Base-by-base conservation (phyloP, 2,113 vertebrate genomes). In the Ochotona curzoniae region DNA sequence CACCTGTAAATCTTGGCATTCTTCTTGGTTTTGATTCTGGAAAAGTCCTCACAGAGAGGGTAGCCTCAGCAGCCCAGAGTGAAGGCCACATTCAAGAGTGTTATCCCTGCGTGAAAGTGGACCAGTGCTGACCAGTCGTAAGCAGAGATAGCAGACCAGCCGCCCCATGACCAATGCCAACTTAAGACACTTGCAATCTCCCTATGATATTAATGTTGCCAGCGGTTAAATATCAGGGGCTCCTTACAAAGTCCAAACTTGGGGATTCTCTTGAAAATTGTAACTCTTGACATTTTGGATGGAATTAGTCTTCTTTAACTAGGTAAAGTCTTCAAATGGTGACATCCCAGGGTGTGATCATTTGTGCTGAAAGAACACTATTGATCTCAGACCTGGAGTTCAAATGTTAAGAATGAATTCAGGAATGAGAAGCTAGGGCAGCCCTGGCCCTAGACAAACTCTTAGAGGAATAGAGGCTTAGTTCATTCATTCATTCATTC, bases 221-320 rank as follows among this genome's bases (percentile, higher is more conserved):
- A 87, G 4, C 32, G 35, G 74, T 80, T 91, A 84, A 69, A 32
- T 88, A 74, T 67, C 49, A 74, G n/a, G 82, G 90, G 18, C 54
- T 80, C 51, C 51, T n/a, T 32, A 8, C 76, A 30, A 23, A 61
- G 21, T 61, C 18, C 7, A 28, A 86, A 86, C 81, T 44, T 25
- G 21, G n/a, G 51, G 38, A 81, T 80, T 87, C 66, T 69, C 32
- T 90, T 69, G 7, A 67, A 54, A 38, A 64, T 63, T 20, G 63
- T 57, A n/a, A n/a, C n/a, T n/a, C n/a, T n/a, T n/a, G n/a, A n/a
- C n/a, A n/a, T n/a, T n/a, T n/a, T n/a, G n/a, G n/a, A n/a, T n/a
- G n/a, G n/a, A n/a, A n/a, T n/a, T n/a, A n/a, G n/a, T n/a, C n/a
- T n/a, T 75, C 61, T 85, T 51, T 66, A 28, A 30, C 21, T 12